These are phyloP conservation scores for Aphaenogaster ashmeadi DNA, from an alignment of 1,140 invertebrate genomes.

Conservation along the genomic window DNA sequence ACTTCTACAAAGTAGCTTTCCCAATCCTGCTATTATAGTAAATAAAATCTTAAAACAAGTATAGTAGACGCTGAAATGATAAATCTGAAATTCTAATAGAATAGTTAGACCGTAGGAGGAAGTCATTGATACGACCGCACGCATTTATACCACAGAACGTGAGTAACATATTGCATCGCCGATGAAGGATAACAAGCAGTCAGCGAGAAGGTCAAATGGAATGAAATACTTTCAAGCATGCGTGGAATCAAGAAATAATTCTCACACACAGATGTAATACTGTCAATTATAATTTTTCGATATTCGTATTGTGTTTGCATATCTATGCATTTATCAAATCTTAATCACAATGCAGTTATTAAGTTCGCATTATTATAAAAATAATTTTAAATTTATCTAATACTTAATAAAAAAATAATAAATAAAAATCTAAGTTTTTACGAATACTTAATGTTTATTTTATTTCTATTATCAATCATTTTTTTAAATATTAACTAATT, in stretches of 20 bases:
- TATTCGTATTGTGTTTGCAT: neutral
- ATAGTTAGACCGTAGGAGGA: conserved; percentile 46
- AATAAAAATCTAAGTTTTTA: neutral
- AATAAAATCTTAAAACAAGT: neutral
- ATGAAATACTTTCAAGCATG: neutral
- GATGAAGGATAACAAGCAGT: conserved; percentile 81
- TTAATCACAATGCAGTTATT: neutral
- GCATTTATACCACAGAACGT: conserved; percentile 64
- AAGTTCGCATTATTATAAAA: neutral
- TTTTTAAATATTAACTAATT: neutral
- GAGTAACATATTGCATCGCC: conserved; percentile 78
- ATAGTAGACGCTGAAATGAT: neutral
- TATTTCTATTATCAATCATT: neutral
- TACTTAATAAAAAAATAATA: neutral
- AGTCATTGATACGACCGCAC: conserved; percentile 65
- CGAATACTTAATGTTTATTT: neutral
- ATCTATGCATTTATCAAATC: conserved; percentile 24
- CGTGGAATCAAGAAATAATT: neutral
- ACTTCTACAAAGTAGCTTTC: too few species aligned
- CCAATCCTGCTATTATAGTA: too few species aligned
- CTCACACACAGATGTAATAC: neutral
- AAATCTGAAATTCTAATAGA: conserved; percentile 66
- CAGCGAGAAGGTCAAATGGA: conserved; percentile 38
- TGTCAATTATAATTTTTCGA: neutral
- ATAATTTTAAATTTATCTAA: neutral